phyloP scores from a whole-genome alignment of 2,888 invertebrate genomes.

The Nephrocerus scutellatus region DNA sequence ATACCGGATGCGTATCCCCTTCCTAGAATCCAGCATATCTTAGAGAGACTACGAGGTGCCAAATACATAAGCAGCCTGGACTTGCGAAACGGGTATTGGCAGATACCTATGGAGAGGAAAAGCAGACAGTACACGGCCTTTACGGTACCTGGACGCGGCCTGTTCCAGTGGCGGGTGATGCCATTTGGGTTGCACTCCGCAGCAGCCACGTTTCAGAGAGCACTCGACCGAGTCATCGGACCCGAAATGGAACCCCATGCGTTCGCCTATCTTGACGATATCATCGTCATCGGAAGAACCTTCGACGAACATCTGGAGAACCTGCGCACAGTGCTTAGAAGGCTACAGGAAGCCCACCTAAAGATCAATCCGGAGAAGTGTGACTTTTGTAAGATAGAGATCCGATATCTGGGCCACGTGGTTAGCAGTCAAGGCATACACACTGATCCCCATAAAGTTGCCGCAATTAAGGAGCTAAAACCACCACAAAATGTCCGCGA shows the following conservation, averaged over 20 bases:
- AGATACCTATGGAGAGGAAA: background rate
- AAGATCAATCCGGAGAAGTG: constrained; percentile 1
- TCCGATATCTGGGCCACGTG: background rate
- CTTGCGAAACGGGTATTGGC: background rate
- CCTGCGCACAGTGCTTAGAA: background rate
- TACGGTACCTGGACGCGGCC: constrained; percentile 1
- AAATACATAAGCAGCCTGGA: background rate
- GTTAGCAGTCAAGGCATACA: background rate
- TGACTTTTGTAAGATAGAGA: background rate
- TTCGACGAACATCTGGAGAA: background rate
- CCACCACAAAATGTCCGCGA: background rate
- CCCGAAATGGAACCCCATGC: background rate
- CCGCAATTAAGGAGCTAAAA: background rate
- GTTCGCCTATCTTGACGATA: constrained; percentile 2
- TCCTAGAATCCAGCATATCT: background rate
- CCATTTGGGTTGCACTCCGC: constrained; percentile 2
- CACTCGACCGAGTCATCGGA: background rate
- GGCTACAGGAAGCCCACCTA: background rate
- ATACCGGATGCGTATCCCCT: constrained; percentile 2
- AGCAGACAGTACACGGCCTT: background rate
- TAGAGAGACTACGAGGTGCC: background rate
- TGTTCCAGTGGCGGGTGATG: constrained; percentile 2
- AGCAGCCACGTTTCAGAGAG: background rate
- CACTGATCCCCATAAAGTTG: background rate
- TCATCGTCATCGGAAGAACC: background rate